Percentiles rank a stretch among this genome's conserved stretches.
Conservation (phyloP, 2,797 vertebrate species). For the Picus viridis region DNA sequence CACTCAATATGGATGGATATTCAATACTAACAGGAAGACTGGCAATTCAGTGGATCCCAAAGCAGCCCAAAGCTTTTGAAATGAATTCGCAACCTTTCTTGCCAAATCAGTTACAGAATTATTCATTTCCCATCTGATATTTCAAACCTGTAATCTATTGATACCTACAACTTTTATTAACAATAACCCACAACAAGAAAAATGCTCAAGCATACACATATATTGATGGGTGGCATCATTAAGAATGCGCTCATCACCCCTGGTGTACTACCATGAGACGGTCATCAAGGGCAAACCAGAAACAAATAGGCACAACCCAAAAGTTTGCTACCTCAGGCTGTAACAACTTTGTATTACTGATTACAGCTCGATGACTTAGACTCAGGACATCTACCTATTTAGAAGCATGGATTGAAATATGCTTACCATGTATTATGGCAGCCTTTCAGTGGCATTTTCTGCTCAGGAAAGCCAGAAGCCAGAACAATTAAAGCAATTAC, state of each 20-base stretch:
- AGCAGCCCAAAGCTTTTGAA: neutral
- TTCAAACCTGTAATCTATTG: neutral
- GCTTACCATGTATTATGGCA: neutral
- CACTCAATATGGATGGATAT: neutral
- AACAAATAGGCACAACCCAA: neutral
- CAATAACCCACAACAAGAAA: neutral
- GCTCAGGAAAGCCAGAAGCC: neutral
- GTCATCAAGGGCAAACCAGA: neutral
- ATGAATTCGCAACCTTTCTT: neutral
- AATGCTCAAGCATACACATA: neutral
- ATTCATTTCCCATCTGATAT: neutral
- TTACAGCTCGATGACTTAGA: neutral
- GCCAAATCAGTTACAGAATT: neutral
- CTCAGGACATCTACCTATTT: neutral
- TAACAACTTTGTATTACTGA: neutral
- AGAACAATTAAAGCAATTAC: constrained; percentile 6
- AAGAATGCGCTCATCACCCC: neutral
- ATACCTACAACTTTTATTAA: neutral
- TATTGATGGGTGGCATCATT: too few relatives aligned
- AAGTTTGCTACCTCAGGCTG: neutral
- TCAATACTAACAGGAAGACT: neutral
- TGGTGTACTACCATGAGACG: neutral
- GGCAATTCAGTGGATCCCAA: neutral
- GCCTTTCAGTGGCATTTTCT: neutral
- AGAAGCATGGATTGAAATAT: neutral